Conservation (phyloP, 1,140 invertebrate genomes). For the Gonioctena quinquepunctata region DNA sequence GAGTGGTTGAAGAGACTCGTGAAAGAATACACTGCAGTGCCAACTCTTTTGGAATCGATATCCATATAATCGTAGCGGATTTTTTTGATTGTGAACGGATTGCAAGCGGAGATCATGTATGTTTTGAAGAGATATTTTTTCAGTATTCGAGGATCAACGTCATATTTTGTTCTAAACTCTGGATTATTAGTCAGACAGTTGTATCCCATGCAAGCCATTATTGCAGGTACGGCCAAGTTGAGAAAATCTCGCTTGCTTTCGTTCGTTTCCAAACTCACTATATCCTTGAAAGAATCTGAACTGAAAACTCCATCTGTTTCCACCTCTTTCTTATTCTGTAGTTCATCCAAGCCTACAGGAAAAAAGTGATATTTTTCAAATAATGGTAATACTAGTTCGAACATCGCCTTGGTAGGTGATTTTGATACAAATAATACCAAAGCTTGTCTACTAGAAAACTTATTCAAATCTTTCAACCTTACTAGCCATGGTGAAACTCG, state of each 20-base stretch:
- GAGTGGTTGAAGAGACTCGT: constrained; percentile 86
- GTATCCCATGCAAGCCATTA: neutral
- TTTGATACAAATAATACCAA: too few species aligned
- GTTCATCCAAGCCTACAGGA: neutral
- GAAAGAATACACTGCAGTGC: constrained; percentile 71
- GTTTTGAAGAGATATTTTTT: neutral
- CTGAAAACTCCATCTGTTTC: neutral
- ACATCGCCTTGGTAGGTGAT: neutral
- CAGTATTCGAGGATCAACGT: neutral
- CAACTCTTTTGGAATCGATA: constrained; percentile 22
- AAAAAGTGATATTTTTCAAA: neutral
- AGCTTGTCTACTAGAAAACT: too few species aligned
- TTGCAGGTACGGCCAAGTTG: neutral
- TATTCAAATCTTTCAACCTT: too few species aligned
- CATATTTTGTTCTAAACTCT: neutral
- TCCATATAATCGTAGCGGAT: neutral
- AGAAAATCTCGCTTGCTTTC: neutral
- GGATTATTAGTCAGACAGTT: neutral
- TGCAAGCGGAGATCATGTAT: neutral
- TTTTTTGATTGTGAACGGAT: neutral
- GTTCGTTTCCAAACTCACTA: neutral
- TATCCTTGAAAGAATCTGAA: neutral
- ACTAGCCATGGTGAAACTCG: too few species aligned
- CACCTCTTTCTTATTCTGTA: neutral
- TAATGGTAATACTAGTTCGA: neutral